Base-by-base conservation (phyloP, 2,888 invertebrate genomes). In the Pristionchus japonicus region DNA sequence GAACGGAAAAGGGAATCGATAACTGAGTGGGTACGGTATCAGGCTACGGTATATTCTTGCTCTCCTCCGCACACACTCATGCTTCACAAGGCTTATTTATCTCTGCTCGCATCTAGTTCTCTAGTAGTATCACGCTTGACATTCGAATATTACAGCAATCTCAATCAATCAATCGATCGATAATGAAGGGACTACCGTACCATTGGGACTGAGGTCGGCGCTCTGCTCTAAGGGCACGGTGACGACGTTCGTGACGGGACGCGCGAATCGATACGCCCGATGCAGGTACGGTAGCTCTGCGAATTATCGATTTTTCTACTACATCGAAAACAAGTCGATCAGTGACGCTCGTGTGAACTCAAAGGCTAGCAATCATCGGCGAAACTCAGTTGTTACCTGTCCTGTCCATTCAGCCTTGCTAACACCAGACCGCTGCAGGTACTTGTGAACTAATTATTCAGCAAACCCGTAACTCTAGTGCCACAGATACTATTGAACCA, bases 231-330 rank as follows among this genome's bases (percentile, higher is more conserved):
- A 23, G 40, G 74, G 74, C 40, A 74, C 74, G 31, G 74, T 74
- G 13, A 74, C 23, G 40, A 74, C 40, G 40, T 74, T 74, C n/a
- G 17, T n/a, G 74, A 74, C 40, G 74, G 37, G 37, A 9, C 74
- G 74, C 23, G 74, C 74, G 74, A 74, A 74, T 74, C 74, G 74
- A 74, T 40, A 74, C 23, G 74, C 74, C 40, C 74, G 43, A 74
- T 74, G 74, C 23, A 74, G 37, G 74, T n/a, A 74, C 67, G 11
- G 34, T 67, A 67, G 27, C 15, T 67, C 67, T 67, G 67, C n/a
- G n/a, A 67, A 31, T 9, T 67, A 61, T 61, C 27, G 61, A 61
- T 27, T 61, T 23, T 52, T 27, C 27, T 27, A 11, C 3, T 17
- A 27, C 57, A 57, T 57, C 57, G 20, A 4, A 4, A 4, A 17